phyloP scores from a whole-genome alignment of 53 echinoderm and acorn worm species.

The Hippasteria phrygiana region DNA sequence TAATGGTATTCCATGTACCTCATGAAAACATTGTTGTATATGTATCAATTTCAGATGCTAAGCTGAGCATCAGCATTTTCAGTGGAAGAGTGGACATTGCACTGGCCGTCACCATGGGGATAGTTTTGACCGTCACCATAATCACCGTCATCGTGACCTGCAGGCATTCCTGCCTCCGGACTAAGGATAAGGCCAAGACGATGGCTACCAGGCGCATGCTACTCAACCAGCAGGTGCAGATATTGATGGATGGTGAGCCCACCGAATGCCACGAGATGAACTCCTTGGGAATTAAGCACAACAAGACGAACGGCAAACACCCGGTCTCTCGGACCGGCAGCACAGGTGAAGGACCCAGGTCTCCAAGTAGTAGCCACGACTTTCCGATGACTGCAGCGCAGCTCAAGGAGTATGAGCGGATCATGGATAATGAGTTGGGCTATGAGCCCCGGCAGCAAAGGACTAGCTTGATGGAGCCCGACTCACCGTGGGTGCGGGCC shows the following conservation, averaged over 20 bases:
- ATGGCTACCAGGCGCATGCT: slow-evolving; percentile 73
- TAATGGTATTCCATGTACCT: no score
- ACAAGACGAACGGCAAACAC: slow-evolving; percentile 33
- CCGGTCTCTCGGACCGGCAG: not conserved
- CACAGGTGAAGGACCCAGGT: not conserved
- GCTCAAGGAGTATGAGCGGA: slow-evolving; percentile 63
- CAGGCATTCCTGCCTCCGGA: slow-evolving; percentile 90
- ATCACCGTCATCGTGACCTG: slow-evolving; percentile 85
- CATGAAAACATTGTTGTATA: not conserved
- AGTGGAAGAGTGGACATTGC: slow-evolving; percentile 80
- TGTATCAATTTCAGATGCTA: slow-evolving; percentile 52
- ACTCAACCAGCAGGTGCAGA: slow-evolving; percentile 81
- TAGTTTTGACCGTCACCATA: slow-evolving; percentile 78
- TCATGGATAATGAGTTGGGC: slow-evolving; percentile 67
- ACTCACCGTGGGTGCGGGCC: slow-evolving; percentile 59
- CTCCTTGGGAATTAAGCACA: slow-evolving; percentile 22
- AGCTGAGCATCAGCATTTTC: slow-evolving; percentile 46
- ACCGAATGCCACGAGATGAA: slow-evolving; percentile 60
- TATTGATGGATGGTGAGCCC: slow-evolving; percentile 86
- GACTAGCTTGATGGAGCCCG: slow-evolving; percentile 35
- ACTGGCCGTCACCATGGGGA: slow-evolving; percentile 78
- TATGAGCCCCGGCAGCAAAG: slow-evolving; percentile 44
- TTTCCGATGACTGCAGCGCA: slow-evolving; percentile 47
- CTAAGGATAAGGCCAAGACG: slow-evolving; percentile 79
- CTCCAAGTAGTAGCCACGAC: slow-evolving; percentile 22